Evolutionary conservation across 2,888 invertebrate species (phyloP).

Genomic region (Mimumesa dahlbomi): DNA sequence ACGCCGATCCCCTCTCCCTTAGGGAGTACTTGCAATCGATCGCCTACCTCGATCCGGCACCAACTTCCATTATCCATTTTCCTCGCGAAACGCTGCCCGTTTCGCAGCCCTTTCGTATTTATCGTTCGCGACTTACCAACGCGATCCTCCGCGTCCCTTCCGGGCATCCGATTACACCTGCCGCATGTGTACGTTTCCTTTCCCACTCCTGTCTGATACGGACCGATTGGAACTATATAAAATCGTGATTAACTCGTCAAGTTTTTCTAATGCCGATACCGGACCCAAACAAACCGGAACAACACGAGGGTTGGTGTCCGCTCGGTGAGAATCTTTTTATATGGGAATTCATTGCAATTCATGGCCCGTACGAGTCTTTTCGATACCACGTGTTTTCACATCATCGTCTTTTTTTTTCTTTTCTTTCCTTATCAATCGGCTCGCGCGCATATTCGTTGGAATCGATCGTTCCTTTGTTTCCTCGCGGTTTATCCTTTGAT

Average conservation of each 20-base stretch:
- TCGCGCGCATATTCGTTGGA: too few species aligned
- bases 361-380: constrained; percentile 54
- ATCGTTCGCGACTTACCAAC: too few species aligned
- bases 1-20: too few species aligned
- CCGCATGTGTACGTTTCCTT: constrained; percentile 51
- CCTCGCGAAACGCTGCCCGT: too few species aligned
- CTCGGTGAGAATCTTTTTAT: constrained; percentile 85
- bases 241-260: constrained; percentile 66
- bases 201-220: constrained; percentile 37
- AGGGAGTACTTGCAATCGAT: too few species aligned
- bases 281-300: constrained; percentile 92
- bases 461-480: too few species aligned
- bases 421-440: background rate
- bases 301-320: constrained; percentile 95
- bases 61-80: too few species aligned
- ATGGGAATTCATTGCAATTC: constrained; percentile 69
- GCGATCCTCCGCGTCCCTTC: too few species aligned
- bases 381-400: background rate
- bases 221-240: constrained; percentile 48
- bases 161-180: constrained; percentile 47
- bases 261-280: constrained; percentile 87
- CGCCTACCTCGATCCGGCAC: too few species aligned
- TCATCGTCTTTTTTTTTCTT: background rate
- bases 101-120: too few species aligned
- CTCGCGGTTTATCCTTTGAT: too few species aligned